A percentile compares a stretch with the other conserved stretches of the same genome.
phyloP scores from a whole-genome alignment of 2,888 invertebrate species.

The Eristalis intricaria region DNA sequence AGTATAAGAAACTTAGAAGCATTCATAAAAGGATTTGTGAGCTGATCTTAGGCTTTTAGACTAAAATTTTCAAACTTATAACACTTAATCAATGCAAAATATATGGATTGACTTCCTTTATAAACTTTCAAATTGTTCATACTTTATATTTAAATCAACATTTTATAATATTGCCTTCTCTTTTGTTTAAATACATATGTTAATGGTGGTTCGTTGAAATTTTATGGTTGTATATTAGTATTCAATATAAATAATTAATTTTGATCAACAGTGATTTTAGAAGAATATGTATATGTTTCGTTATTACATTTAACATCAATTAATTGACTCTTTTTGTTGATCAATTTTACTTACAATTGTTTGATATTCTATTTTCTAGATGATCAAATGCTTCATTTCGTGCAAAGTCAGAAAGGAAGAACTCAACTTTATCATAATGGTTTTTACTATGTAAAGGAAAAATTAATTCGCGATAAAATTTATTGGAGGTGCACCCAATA shows the following conservation, averaged over 20 bases:
- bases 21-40: neutral
- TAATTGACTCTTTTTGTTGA: neutral
- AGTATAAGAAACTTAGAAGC: neutral
- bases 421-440: constrained; percentile 76
- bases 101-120: neutral
- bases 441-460: constrained; percentile 79
- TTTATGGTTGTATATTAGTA: too few species aligned
- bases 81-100: neutral
- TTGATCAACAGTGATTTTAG: neutral
- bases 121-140: neutral
- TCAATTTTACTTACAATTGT: constrained; percentile 8
- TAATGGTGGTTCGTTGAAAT: neutral
- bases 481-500: constrained; percentile 81
- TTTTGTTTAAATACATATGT: neutral
- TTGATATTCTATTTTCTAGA: constrained; percentile 34
- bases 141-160: neutral
- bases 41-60: neutral
- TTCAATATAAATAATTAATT: neutral
- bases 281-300: neutral
- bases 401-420: constrained; percentile 79
- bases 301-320: neutral
- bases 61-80: neutral
- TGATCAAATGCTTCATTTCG: constrained; percentile 45
- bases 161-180: neutral
- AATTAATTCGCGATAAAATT: constrained; percentile 77